A percentile compares a stretch with the other conserved stretches of the same genome.
phyloP scores from a whole-genome alignment of 2,113 vertebrate species.

The Chinchilla lanigera region DNA sequence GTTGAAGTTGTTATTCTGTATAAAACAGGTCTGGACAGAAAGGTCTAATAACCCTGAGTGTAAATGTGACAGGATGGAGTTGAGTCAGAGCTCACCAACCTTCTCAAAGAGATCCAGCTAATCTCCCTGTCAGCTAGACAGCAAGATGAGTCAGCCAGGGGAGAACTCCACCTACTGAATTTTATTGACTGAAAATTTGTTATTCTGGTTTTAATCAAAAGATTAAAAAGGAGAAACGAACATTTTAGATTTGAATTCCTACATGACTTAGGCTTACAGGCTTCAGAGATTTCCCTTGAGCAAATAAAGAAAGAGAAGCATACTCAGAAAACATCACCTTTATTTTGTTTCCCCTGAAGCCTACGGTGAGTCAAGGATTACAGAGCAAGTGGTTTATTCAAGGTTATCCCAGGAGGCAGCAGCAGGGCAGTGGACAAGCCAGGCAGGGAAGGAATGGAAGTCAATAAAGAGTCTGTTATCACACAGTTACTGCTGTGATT shows the following conservation, averaged over 20 bases:
- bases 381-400: neutral
- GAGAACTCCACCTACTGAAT: neutral
- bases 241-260: conserved; percentile 23
- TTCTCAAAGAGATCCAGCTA: conserved; percentile 26
- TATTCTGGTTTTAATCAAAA: conserved; percentile 59
- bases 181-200: conserved; percentile 49
- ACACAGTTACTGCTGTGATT: neutral
- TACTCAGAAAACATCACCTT: neutral
- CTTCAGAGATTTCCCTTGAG: conserved; percentile 15
- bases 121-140: neutral
- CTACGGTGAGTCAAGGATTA: neutral
- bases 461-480: neutral
- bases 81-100: conserved; percentile 49
- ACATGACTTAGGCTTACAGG: neutral
- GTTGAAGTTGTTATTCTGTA: neutral
- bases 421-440: neutral
- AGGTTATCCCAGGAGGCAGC: neutral
- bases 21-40: neutral
- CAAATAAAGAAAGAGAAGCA: neutral
- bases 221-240: conserved; percentile 46
- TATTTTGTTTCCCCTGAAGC: neutral
- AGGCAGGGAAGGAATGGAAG: neutral
- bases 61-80: neutral
- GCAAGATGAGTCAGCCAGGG: neutral
- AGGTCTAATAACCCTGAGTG: neutral